Conservation (phyloP, 2,797 vertebrate species). For the Choloepus didactylus region DNA sequence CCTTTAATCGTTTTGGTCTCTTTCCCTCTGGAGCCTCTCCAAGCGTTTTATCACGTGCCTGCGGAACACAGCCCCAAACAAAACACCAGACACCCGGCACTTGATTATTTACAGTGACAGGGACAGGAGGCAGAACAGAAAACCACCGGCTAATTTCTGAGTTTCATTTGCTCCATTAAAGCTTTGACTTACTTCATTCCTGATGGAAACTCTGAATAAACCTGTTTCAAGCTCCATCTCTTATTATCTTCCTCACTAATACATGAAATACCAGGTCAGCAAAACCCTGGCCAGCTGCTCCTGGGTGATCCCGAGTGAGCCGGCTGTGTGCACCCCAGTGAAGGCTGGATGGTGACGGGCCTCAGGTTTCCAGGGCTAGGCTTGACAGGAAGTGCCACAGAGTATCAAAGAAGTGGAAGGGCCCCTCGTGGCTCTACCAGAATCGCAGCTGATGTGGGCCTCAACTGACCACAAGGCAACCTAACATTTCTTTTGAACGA, state of each 20-base stretch:
- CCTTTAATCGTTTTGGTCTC: neutral
- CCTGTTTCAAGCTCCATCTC: neutral
- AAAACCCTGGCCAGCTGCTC: neutral
- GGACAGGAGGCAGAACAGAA: neutral
- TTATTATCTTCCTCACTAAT: neutral
- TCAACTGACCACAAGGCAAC: neutral
- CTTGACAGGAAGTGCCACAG: neutral
- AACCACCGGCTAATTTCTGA: conserved; percentile 2
- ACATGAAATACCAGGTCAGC: neutral
- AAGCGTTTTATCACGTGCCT: neutral
- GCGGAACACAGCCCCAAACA: neutral
- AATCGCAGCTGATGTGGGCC: neutral
- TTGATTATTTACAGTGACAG: neutral
- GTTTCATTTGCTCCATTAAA: conserved; percentile 4
- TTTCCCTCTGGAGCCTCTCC: neutral
- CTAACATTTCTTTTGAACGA: neutral
- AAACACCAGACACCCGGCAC: neutral
- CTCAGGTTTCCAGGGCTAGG: neutral
- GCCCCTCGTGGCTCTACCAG: neutral
- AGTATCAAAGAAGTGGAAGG: neutral
- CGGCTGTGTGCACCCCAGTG: neutral
- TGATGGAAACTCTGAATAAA: neutral
- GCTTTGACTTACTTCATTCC: neutral
- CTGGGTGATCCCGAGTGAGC: neutral
- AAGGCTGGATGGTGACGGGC: neutral